phyloP scores from a whole-genome alignment of 2,888 invertebrate species.

The Metalampra italica region DNA sequence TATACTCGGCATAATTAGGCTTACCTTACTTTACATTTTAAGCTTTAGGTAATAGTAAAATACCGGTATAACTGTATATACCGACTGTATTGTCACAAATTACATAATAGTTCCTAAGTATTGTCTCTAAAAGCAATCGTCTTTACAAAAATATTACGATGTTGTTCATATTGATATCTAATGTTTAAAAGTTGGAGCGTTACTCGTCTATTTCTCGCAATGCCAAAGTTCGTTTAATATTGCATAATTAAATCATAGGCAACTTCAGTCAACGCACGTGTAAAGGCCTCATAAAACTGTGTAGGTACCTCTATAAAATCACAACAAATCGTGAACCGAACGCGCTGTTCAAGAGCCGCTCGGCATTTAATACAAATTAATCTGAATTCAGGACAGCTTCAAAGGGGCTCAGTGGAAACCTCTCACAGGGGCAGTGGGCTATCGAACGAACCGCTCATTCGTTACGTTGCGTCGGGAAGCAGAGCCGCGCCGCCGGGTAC shows the following conservation, averaged over 20 bases:
- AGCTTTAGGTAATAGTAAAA: no score
- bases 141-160: no score
- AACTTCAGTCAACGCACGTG: not conserved
- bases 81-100: no score
- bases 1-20: constrained; percentile 10
- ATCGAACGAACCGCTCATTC: constrained; percentile 74
- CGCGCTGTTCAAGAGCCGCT: constrained; percentile 20
- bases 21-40: not conserved
- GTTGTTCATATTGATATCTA: no score
- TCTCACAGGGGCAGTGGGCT: constrained; percentile 78
- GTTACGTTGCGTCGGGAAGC: constrained; percentile 58
- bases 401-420: constrained; percentile 52
- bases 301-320: constrained; percentile 15
- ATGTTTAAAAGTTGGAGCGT: no score
- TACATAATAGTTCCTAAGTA: no score
- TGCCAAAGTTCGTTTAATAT: not conserved
- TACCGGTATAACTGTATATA: no score
- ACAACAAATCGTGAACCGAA: constrained; percentile 11
- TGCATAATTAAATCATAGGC: no score
- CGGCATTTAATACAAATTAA: constrained; percentile 34
- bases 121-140: no score
- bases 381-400: constrained; percentile 60
- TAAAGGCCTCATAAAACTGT: not conserved
- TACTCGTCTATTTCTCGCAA: no score
- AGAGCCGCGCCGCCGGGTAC: constrained; percentile 35